Conservation (phyloP, 2,113 vertebrate genomes). For the Haplochromis burtoni region DNA sequence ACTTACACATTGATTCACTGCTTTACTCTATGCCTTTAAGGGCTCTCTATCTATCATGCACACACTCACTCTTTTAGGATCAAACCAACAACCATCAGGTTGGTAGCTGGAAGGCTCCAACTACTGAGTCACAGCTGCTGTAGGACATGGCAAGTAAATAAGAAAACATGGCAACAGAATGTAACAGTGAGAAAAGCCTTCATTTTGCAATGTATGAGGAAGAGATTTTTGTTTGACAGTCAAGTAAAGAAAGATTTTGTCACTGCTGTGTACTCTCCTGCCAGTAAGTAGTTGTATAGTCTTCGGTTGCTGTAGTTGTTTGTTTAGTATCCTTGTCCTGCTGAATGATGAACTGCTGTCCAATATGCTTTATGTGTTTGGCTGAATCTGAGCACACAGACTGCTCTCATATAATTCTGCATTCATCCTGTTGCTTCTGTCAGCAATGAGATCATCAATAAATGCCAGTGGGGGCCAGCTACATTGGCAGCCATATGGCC, state of each 20-base stretch:
- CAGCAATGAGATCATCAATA: not conserved
- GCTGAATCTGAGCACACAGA: not conserved
- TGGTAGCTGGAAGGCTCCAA: not conserved
- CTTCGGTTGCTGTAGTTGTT: not conserved
- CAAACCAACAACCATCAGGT: not conserved
- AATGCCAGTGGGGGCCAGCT: not conserved
- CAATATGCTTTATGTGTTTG: not conserved
- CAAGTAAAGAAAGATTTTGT: not conserved
- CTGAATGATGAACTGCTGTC: not conserved
- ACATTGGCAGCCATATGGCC: not conserved
- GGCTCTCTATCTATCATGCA: not conserved
- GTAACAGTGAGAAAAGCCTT: not conserved
- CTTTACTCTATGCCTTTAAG: not conserved
- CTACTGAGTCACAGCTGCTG: not conserved
- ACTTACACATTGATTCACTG: not conserved
- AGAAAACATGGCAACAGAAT: not conserved
- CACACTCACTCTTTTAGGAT: not conserved
- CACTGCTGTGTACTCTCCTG: not conserved
- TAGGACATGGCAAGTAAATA: not conserved
- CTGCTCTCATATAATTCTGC: not conserved
- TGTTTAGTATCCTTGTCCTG: not conserved
- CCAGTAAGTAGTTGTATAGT: not conserved
- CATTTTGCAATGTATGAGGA: not conserved
- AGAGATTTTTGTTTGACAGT: not conserved
- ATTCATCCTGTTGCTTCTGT: not conserved